Evolutionary conservation across 2,797 vertebrate genomes (phyloP).

Genomic region (Gymnoscopelus braueri): DNA sequence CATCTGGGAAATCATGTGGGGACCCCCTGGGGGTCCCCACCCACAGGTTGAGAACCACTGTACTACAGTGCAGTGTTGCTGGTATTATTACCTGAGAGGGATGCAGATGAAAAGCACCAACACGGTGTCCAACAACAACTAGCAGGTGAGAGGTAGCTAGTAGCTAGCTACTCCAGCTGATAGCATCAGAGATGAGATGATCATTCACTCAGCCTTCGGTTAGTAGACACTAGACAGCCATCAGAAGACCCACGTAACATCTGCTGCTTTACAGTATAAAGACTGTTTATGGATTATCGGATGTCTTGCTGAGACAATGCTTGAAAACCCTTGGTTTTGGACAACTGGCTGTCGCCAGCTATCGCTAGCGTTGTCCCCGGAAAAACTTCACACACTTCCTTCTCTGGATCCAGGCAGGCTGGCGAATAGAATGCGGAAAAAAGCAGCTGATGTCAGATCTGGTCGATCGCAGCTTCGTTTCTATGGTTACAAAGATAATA

Average conservation of each 20-base stretch:
- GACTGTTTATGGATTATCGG: neutral
- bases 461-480: conserved; percentile 52
- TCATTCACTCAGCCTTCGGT: conserved; percentile 5
- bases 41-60: no score
- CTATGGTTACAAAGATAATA: neutral
- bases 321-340: neutral
- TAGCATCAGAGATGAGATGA: conserved; percentile 50
- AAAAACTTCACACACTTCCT: conserved; percentile 46
- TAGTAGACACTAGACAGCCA: conserved; percentile 48
- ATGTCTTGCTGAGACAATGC: neutral
- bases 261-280: neutral
- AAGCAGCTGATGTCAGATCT: fast-evolving
- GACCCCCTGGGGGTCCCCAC: no score
- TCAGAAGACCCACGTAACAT: conserved; percentile 1
- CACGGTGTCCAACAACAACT: conserved; percentile 30
- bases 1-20: no score
- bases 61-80: no score
- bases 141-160: conserved; percentile 33
- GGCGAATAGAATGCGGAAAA: conserved; percentile 45
- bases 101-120: conserved; percentile 21
- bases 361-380: conserved; percentile 43
- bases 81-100: no score
- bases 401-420: conserved; percentile 46
- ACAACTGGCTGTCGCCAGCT: conserved; percentile 13
- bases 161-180: conserved; percentile 50